Conservation (phyloP, 2,797 vertebrate species). For the Merluccius polli region DNA sequence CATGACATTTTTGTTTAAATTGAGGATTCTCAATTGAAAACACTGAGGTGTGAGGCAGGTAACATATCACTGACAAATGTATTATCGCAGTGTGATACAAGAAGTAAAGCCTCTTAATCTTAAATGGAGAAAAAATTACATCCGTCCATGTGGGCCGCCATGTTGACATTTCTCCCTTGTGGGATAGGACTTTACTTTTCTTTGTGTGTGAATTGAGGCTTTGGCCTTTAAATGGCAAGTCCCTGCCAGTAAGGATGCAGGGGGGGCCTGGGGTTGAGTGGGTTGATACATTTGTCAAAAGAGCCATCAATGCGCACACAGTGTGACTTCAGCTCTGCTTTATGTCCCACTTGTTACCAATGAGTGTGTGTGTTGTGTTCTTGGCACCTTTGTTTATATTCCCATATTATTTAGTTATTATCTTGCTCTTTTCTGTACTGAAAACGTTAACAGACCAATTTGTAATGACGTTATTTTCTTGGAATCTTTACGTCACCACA, state of each 20-base stretch:
- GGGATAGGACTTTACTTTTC: background rate
- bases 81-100: background rate
- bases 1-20: background rate
- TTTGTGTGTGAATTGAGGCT: slow-evolving; percentile 1
- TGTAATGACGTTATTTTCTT: background rate
- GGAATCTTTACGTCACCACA: background rate
- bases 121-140: background rate
- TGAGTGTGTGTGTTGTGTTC: background rate
- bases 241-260: background rate
- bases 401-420: background rate
- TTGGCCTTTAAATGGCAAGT: background rate
- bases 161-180: background rate
- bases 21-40: background rate
- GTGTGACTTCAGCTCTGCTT: slow-evolving; percentile 3
- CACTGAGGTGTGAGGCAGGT: background rate
- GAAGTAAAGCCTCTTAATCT: too few species aligned
- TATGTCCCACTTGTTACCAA: slow-evolving; percentile 12
- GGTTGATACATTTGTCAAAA: slow-evolving; percentile 18
- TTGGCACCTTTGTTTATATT: background rate
- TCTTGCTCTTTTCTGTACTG: background rate
- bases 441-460: too few species aligned
- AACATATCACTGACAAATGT: background rate
- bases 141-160: background rate
- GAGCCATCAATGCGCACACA: background rate
- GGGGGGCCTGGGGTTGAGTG: background rate